A percentile compares a stretch with the other conserved stretches of the same genome.
Evolutionary conservation across 2,113 vertebrate species (phyloP).

Genomic region (Mustelus asterias): DNA sequence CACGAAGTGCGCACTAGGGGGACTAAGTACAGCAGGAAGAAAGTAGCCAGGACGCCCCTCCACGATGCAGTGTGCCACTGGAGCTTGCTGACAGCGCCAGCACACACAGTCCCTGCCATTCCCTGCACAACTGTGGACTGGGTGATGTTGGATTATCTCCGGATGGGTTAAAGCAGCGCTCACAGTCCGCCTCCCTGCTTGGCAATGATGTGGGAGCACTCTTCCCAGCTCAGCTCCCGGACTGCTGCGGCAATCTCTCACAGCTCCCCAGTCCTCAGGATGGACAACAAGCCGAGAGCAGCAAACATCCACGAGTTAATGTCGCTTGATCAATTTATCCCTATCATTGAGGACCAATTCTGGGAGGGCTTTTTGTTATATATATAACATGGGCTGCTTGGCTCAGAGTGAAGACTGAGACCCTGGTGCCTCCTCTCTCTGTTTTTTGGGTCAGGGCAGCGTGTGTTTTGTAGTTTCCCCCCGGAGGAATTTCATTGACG

Average conservation of each 20-base stretch:
- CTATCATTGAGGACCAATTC: background rate
- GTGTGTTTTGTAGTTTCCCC: background rate
- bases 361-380: background rate
- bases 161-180: no score
- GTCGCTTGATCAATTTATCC: background rate
- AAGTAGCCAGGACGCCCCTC: background rate
- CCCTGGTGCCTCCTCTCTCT: background rate
- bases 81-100: background rate
- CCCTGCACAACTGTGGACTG: background rate
- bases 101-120: background rate
- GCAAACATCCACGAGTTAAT: background rate
- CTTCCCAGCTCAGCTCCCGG: background rate
- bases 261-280: background rate
- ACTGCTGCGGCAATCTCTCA: background rate
- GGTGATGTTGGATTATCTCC: background rate
- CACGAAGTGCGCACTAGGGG: conserved; percentile 24
- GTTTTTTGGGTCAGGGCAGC: background rate
- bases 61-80: background rate
- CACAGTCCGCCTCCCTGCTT: no score
- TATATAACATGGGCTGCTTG: background rate
- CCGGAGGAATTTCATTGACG: background rate
- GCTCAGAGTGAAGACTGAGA: background rate
- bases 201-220: background rate
- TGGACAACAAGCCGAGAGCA: background rate
- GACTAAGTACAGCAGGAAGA: background rate